These are phyloP conservation scores for Strix occidentalis DNA, from an alignment of 2,797 vertebrate species.

Conservation along the genomic window DNA sequence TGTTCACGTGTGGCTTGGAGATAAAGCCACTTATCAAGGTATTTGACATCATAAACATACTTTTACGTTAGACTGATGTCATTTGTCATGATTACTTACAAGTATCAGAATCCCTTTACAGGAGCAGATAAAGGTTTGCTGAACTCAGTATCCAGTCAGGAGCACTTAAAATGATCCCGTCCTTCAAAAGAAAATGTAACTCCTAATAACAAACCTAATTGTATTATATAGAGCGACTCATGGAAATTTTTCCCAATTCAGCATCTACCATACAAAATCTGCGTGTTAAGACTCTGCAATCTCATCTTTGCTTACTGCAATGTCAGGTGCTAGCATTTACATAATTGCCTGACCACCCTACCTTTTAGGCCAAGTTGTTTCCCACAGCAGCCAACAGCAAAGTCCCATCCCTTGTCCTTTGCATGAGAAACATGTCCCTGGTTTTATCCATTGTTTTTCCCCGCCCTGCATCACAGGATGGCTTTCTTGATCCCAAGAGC, in stretches of 20 bases:
- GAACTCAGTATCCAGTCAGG: not conserved
- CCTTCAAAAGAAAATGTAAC: not conserved
- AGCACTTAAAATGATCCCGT: not conserved
- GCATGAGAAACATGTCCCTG: not conserved
- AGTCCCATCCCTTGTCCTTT: not conserved
- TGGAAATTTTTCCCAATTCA: not conserved
- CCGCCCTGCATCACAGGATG: not conserved
- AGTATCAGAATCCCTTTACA: not conserved
- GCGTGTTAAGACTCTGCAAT: not conserved
- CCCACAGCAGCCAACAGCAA: not conserved
- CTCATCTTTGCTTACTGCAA: not conserved
- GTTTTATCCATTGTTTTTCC: not conserved
- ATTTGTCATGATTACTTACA: not conserved
- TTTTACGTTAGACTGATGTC: not conserved
- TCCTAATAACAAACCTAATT: not conserved
- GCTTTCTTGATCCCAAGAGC: not conserved
- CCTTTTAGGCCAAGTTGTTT: not conserved
- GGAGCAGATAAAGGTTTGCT: not conserved
- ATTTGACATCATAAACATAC: not conserved
- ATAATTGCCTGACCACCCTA: not conserved
- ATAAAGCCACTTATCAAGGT: not conserved
- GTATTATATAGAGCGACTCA: not conserved
- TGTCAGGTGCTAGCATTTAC: not conserved
- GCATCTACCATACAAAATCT: not conserved
- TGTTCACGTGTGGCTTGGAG: not conserved